Conservation (phyloP, 2,888 invertebrate species). For the Dascillus cervinus region DNA sequence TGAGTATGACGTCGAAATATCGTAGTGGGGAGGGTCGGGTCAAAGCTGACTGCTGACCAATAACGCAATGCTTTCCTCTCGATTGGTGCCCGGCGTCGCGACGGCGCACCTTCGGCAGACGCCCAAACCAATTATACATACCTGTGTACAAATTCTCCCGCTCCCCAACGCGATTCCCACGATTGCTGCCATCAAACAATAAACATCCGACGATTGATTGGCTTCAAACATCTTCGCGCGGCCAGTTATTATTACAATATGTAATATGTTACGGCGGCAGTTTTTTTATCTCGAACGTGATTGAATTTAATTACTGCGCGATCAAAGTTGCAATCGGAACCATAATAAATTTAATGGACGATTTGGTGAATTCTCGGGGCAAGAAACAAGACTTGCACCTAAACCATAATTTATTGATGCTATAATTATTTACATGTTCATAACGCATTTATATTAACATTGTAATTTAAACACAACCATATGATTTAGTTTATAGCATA, state of each 20-base stretch:
- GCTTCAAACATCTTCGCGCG: too few species aligned
- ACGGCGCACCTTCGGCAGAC: conserved; percentile 35
- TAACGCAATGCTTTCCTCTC: conserved; percentile 20
- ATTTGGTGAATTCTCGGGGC: too few species aligned
- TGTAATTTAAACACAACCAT: conserved; percentile 35
- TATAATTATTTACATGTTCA: conserved; percentile 36
- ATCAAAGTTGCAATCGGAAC: too few species aligned
- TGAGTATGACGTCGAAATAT: conserved; percentile 32
- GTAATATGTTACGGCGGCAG: too few species aligned
- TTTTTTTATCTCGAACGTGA: too few species aligned
- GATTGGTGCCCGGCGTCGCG: conserved; percentile 39
- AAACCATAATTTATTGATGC: conserved; percentile 35
- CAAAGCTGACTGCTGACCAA: conserved; percentile 31
- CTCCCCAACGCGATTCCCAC: too few species aligned
- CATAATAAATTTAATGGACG: too few species aligned
- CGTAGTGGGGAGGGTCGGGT: conserved; percentile 29
- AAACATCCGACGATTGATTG: too few species aligned
- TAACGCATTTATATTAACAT: conserved; percentile 36
- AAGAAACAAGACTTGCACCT: conserved; percentile 13
- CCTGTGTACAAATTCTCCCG: too few species aligned
- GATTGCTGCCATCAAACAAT: too few species aligned
- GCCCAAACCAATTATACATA: conserved; percentile 28
- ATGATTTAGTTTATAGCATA: conserved; percentile 21
- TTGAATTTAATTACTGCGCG: too few species aligned
- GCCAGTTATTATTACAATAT: too few species aligned